Percentiles rank a stretch among this genome's conserved stretches.
phyloP scores from a whole-genome alignment of 35 echinoderm and acorn worm species.

The Ophioderma brevispina region DNA sequence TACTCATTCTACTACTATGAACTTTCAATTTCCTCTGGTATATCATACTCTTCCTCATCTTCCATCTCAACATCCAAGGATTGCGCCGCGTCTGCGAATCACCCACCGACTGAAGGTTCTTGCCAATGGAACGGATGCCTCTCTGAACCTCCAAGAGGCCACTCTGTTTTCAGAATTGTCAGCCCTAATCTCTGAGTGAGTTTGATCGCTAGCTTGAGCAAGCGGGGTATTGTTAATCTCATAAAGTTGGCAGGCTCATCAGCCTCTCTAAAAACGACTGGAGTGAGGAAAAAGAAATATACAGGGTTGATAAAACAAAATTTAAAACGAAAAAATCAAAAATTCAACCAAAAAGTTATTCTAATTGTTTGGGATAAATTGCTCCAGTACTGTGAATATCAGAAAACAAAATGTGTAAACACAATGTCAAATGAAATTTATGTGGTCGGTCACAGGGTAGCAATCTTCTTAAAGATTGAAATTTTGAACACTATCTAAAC shows the following conservation, averaged over 20 bases:
- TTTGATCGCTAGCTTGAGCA: slow-evolving; percentile 88
- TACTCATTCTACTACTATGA: slow-evolving; percentile 78
- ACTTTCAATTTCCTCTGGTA: slow-evolving; percentile 95
- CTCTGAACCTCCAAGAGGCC: slow-evolving; percentile 90
- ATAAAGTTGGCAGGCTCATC: slow-evolving; percentile 58
- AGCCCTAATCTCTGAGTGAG: slow-evolving; percentile 88
- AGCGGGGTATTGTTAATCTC: slow-evolving; percentile 54
- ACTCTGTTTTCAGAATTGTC: slow-evolving; percentile 77
- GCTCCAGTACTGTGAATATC: too few relatives aligned
- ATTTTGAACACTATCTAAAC: too few relatives aligned
- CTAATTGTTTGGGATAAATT: too few relatives aligned
- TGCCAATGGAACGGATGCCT: slow-evolving; percentile 88
- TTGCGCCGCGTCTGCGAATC: not conserved
- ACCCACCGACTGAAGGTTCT: slow-evolving; percentile 63
- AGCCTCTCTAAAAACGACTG: slow-evolving; percentile 71
- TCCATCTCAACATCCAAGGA: slow-evolving; percentile 7
- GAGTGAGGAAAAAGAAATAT: slow-evolving; percentile 44
- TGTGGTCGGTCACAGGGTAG: too few relatives aligned
- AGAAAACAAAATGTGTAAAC: too few relatives aligned
- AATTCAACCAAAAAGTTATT: too few relatives aligned
- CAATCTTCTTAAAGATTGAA: too few relatives aligned
- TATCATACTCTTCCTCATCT: slow-evolving; percentile 94
- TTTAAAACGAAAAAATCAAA: too few relatives aligned
- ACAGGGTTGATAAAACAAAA: too few relatives aligned
- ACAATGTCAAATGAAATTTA: too few relatives aligned